Evolutionary conservation across 2,113 vertebrate genomes (phyloP).

Genomic region (Rynchops niger): DNA sequence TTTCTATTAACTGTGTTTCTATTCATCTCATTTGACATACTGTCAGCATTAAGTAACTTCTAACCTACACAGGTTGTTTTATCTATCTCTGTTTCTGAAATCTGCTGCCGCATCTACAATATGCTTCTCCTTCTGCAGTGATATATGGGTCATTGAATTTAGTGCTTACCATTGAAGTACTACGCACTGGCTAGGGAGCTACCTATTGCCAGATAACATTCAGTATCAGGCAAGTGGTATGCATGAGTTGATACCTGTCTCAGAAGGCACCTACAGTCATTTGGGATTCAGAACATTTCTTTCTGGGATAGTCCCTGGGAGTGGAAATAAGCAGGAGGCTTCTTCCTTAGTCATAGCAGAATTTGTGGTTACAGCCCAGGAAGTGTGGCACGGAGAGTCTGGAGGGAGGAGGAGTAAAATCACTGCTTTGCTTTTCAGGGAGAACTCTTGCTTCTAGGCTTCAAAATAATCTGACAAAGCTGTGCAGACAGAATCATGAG

Average conservation of each 20-base stretch:
- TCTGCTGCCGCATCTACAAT: not conserved
- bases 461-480: not conserved
- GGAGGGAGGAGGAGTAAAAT: not conserved
- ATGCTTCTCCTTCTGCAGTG: not conserved
- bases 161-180: not conserved
- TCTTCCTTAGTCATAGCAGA: not conserved
- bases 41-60: not conserved
- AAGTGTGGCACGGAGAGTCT: not conserved
- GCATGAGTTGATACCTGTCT: rapidly evolving
- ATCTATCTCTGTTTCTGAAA: not conserved
- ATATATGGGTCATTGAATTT: not conserved
- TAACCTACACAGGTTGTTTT: not conserved
- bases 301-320: not conserved
- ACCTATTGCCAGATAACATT: not conserved
- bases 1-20: not conserved
- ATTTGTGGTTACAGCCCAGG: not conserved
- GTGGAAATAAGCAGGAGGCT: not conserved
- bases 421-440: not conserved
- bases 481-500: not conserved
- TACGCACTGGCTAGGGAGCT: not conserved
- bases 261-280: not conserved
- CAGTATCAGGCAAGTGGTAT: not conserved
- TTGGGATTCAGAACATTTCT: not conserved
- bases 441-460: not conserved
- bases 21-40: not conserved